A percentile compares a stretch with the other conserved stretches of the same genome.
Evolutionary conservation across 2,888 invertebrate genomes (phyloP).

Genomic region (Drosophila neonasuta): DNA sequence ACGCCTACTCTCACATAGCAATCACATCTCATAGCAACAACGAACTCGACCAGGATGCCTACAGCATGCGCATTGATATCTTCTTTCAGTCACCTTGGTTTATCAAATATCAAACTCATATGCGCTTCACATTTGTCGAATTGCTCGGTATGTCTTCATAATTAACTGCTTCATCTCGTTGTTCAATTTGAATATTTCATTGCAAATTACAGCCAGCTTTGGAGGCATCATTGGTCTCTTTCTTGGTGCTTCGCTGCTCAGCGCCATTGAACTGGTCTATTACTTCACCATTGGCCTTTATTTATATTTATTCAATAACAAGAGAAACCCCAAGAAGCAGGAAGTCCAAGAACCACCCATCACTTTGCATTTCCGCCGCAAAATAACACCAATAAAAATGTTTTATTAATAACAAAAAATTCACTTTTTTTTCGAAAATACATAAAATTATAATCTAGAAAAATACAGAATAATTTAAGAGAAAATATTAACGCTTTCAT

Average conservation of each 20-base stretch:
- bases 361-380: slow-evolving; percentile 41
- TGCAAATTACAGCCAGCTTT: slow-evolving; percentile 80
- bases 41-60: slow-evolving; percentile 17
- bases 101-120: slow-evolving; percentile 81
- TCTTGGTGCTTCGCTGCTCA: slow-evolving; percentile 82
- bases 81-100: slow-evolving; percentile 80
- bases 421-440: too few species aligned
- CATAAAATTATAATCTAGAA: too few species aligned
- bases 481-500: neutral
- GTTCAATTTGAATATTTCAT: neutral
- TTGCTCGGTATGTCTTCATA: slow-evolving; percentile 78
- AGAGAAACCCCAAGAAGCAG: slow-evolving; percentile 32
- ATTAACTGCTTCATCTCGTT: neutral
- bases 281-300: slow-evolving; percentile 78
- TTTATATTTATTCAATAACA: slow-evolving; percentile 50
- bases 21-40: slow-evolving; percentile 29
- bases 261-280: slow-evolving; percentile 82
- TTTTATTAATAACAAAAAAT: slow-evolving; percentile 8
- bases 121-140: slow-evolving; percentile 82
- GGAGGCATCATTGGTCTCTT: slow-evolving; percentile 83
- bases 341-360: slow-evolving; percentile 3
- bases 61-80: slow-evolving; percentile 73
- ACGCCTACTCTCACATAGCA: neutral
- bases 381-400: slow-evolving; percentile 47
- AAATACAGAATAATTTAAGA: neutral